phyloP scores from a whole-genome alignment of 2,113 vertebrate genomes.

The Potamarius usumacintae region DNA sequence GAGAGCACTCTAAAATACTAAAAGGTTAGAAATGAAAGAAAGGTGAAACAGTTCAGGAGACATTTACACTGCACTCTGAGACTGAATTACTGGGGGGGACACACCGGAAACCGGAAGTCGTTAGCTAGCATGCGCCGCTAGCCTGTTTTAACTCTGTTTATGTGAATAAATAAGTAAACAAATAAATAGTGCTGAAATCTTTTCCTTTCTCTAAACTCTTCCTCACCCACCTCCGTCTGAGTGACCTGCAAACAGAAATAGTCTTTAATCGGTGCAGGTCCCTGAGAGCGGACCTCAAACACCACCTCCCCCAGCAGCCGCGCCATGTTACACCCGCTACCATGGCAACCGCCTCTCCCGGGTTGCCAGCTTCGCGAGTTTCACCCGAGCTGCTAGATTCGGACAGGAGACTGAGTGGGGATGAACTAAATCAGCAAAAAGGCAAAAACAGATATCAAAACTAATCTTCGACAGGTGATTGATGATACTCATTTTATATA shows the following conservation, averaged over 20 bases:
- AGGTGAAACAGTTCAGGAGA: neutral
- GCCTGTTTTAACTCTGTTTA: neutral
- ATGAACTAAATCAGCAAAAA: neutral
- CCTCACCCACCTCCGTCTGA: conserved; percentile 67
- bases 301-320: conserved; percentile 64
- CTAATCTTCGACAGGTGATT: neutral
- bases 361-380: neutral
- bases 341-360: neutral
- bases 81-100: too few relatives aligned
- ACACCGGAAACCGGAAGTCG: neutral
- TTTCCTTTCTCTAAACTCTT: conserved; percentile 7
- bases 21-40: too few relatives aligned
- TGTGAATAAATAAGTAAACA: neutral
- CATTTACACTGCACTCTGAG: neutral
- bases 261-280: conserved; percentile 71
- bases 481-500: neutral
- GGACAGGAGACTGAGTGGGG: neutral
- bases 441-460: neutral
- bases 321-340: conserved; percentile 69
- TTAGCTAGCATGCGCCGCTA: neutral
- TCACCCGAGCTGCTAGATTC: neutral
- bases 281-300: conserved; percentile 69
- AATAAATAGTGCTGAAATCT: neutral
- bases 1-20: too few relatives aligned
- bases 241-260: conserved; percentile 73